Conservation (phyloP, 2,797 vertebrate species). For the Myotis myotis region DNA sequence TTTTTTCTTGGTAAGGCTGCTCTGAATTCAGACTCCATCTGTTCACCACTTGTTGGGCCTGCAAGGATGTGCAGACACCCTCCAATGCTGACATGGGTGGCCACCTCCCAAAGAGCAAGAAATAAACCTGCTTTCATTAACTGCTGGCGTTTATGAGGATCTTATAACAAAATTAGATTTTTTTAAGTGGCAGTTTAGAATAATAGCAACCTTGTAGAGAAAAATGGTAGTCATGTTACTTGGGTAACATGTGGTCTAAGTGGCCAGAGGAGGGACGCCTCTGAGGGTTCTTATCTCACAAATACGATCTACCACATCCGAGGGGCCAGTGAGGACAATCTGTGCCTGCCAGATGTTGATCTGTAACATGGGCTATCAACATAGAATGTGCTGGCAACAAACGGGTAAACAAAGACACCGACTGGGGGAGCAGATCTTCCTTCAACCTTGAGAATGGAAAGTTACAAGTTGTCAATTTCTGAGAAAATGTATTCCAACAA, state of each 20-base stretch:
- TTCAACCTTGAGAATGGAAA: not conserved
- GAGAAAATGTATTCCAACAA: not conserved
- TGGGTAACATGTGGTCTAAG: not conserved
- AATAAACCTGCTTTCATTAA: constrained; percentile 57
- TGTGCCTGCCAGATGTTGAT: not conserved
- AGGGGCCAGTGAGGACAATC: not conserved
- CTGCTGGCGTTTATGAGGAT: constrained; percentile 45
- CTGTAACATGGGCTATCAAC: not conserved
- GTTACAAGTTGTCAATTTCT: not conserved
- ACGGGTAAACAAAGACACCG: not conserved
- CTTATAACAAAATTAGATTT: constrained; percentile 55
- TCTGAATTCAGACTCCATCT: constrained; percentile 71
- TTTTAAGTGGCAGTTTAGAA: constrained; percentile 53
- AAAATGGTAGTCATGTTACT: not conserved
- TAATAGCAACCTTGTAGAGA: constrained; percentile 43
- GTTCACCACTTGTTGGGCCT: constrained; percentile 74
- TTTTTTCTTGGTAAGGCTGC: constrained; percentile 20
- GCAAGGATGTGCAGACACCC: constrained; percentile 64
- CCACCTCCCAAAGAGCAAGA: constrained; percentile 71
- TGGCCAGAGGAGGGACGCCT: not conserved
- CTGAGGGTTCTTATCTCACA: not conserved
- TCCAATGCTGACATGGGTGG: constrained; percentile 68
- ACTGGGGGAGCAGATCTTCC: not conserved
- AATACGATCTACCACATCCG: not conserved
- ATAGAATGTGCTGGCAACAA: not conserved